Conservation (phyloP, 2,888 invertebrate genomes). For the Esperia sulphurella region DNA sequence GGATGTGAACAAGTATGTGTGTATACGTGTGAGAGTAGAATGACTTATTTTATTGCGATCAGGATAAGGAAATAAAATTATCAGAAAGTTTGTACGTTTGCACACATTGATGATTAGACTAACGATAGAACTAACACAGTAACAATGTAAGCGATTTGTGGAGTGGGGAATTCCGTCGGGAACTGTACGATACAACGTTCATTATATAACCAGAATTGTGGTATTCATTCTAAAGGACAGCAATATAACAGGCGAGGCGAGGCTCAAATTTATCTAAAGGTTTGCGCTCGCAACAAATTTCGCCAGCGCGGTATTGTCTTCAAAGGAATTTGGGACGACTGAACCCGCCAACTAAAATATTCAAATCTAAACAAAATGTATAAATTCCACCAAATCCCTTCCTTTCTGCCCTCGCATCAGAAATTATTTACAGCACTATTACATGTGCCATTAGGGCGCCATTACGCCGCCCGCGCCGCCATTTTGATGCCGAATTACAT, state of each 20-base stretch:
- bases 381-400: not conserved
- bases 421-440: conserved; percentile 44
- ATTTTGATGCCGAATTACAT: conserved; percentile 51
- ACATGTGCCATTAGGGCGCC: conserved; percentile 51
- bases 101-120: no score
- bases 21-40: no score
- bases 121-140: no score
- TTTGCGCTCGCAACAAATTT: conserved; percentile 2
- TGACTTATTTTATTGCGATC: no score
- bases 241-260: not conserved
- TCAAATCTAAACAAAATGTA: not conserved
- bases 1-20: no score
- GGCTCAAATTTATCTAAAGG: not conserved
- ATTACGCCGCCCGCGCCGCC: conserved; percentile 41
- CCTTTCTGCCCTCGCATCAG: not conserved
- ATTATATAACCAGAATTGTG: no score
- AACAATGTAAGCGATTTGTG: no score
- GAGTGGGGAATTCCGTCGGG: no score
- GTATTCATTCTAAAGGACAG: not conserved
- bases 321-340: not conserved
- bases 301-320: conserved; percentile 1
- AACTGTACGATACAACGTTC: no score
- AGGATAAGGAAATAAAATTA: no score
- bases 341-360: not conserved
- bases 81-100: no score